These are phyloP conservation scores for Dynastes grantii DNA, from an alignment of 2,888 invertebrate species.

Conservation along the genomic window DNA sequence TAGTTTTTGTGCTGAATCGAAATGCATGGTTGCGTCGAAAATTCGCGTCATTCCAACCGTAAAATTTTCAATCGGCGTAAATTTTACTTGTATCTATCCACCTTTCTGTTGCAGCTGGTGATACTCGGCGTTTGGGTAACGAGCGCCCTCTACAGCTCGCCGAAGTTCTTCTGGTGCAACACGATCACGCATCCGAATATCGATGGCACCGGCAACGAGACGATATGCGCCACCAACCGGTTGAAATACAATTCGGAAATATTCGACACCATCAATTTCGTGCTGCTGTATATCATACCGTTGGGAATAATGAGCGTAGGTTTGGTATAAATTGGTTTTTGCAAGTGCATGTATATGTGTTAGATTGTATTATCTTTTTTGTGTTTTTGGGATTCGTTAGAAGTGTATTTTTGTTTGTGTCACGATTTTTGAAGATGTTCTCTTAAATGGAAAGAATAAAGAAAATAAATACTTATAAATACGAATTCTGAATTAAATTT, in stretches of 20 bases:
- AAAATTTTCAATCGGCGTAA: background rate
- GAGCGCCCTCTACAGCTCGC: slow-evolving; percentile 87
- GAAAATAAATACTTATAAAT: too few species aligned
- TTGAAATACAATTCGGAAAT: slow-evolving; percentile 85
- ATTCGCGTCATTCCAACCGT: background rate
- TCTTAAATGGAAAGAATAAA: too few species aligned
- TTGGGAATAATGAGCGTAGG: slow-evolving; percentile 85
- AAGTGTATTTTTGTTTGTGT: too few species aligned
- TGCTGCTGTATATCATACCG: slow-evolving; percentile 87
- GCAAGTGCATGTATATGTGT: background rate
- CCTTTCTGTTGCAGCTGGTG: slow-evolving; percentile 75
- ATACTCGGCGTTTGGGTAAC: slow-evolving; percentile 87
- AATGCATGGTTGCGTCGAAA: background rate
- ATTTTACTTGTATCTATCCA: background rate
- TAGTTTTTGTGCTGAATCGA: background rate
- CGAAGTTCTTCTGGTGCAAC: slow-evolving; percentile 88
- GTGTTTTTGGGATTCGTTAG: background rate
- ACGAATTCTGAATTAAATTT: too few species aligned
- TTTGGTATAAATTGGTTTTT: slow-evolving; percentile 51
- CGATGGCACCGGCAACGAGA: slow-evolving; percentile 75
- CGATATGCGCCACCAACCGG: slow-evolving; percentile 83
- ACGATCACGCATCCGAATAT: slow-evolving; percentile 77
- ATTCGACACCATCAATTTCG: slow-evolving; percentile 87
- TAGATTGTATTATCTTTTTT: background rate
- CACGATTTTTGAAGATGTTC: too few species aligned